Conservation (phyloP, 1,140 invertebrate genomes). For the Drosophila ironensis region DNA sequence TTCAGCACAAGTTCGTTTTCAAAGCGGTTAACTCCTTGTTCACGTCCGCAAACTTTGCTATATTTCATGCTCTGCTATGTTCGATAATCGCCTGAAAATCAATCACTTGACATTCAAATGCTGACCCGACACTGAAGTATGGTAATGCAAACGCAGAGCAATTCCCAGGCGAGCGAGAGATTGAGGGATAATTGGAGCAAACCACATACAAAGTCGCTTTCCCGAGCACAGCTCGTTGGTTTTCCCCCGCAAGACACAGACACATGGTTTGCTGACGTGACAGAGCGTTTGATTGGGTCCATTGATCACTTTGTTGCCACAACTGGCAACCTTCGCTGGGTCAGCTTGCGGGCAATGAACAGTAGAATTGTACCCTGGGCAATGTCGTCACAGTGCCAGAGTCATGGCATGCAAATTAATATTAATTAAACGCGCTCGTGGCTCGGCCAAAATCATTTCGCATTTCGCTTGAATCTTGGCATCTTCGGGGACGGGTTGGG, state of each 20-base stretch:
- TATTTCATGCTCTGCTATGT: too few relatives aligned
- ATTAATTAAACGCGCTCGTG: constrained; percentile 59
- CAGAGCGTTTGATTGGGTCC: constrained; percentile 27
- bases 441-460: constrained; percentile 29
- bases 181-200: background rate
- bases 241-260: too few relatives aligned
- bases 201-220: background rate
- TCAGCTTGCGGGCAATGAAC: constrained; percentile 33
- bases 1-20: too few relatives aligned
- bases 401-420: constrained; percentile 70
- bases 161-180: background rate
- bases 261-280: constrained; percentile 53
- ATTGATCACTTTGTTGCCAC: constrained; percentile 65
- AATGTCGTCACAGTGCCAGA: constrained; percentile 21
- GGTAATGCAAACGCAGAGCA: background rate
- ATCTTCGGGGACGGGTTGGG: background rate
- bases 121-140: too few relatives aligned
- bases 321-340: constrained; percentile 18
- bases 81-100: too few relatives aligned
- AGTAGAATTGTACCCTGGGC: background rate
- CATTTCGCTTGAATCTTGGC: constrained; percentile 4
- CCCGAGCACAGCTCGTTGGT: too few relatives aligned
- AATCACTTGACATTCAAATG: too few relatives aligned
- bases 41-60: too few relatives aligned
- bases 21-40: too few relatives aligned